phyloP scores from a whole-genome alignment of 2,888 invertebrate species.

The Alloscopus bannaensis region DNA sequence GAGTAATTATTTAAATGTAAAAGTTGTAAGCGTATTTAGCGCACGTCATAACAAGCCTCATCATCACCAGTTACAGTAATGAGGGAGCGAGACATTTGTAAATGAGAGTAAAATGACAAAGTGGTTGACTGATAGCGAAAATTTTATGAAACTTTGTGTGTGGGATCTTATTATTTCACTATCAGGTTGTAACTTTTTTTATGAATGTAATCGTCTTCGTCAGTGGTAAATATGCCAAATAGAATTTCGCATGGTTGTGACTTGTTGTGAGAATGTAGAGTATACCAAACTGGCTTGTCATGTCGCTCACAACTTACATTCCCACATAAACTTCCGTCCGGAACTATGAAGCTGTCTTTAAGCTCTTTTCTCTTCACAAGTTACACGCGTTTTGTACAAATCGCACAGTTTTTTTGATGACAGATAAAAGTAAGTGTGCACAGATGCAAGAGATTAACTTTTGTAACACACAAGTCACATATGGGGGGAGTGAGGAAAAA shows the following conservation, averaged over 20 bases:
- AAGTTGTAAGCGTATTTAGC: slow-evolving; percentile 15
- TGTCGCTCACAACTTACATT: no score
- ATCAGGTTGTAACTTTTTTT: no score
- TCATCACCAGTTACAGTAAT: no score
- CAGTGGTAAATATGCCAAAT: no score
- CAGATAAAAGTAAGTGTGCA: slow-evolving; percentile 24
- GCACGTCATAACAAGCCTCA: slow-evolving; percentile 25
- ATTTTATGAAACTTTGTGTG: slow-evolving; percentile 6
- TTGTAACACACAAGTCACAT: no score
- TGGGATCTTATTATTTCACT: slow-evolving; percentile 13
- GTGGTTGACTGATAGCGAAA: slow-evolving; percentile 33
- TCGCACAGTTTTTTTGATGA: no score
- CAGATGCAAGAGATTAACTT: no score
- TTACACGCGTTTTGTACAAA: background rate
- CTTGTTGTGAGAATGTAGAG: no score
- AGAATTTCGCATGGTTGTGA: no score
- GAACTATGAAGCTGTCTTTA: slow-evolving; percentile 33
- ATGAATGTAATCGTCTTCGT: no score
- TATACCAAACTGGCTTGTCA: no score
- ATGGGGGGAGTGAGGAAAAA: background rate
- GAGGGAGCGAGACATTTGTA: no score
- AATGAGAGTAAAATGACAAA: slow-evolving; percentile 34
- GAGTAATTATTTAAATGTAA: slow-evolving; percentile 46
- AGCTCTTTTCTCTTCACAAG: background rate
- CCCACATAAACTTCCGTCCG: slow-evolving; percentile 49